phyloP scores from a whole-genome alignment of 1,140 invertebrate genomes.

The Drosophila aff. region DNA sequence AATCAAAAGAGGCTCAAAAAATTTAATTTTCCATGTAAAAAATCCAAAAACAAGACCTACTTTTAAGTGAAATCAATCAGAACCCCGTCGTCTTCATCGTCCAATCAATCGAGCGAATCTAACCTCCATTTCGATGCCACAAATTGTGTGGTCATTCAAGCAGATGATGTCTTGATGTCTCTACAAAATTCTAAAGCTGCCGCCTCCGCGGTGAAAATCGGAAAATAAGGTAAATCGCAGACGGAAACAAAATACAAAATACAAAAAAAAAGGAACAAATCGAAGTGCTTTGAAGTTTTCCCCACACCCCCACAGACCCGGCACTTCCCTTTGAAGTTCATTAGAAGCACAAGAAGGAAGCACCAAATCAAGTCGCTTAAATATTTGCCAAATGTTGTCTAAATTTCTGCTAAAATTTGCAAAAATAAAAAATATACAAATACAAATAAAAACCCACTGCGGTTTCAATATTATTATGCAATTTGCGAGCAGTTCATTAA shows the following conservation, averaged over 20 bases:
- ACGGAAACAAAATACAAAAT: conserved; percentile 17
- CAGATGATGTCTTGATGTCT: conserved; percentile 26
- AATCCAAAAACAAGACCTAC: not conserved
- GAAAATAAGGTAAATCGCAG: conserved; percentile 47
- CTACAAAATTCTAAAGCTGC: conserved; percentile 1
- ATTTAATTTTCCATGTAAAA: not conserved
- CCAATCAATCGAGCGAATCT: conserved; percentile 25
- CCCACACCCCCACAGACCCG: not conserved
- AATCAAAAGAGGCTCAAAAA: not conserved
- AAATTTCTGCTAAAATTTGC: conserved; percentile 76
- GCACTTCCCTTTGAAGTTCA: conserved; percentile 38
- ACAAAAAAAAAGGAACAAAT: conserved; percentile 2
- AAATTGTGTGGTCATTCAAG: conserved; percentile 41
- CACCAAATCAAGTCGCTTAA: conserved; percentile 6
- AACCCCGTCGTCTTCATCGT: not conserved
- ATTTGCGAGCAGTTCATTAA: conserved; percentile 77
- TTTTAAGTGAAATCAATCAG: conserved; percentile 4
- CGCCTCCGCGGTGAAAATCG: not conserved
- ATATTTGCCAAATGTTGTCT: conserved; percentile 35
- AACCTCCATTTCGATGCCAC: conserved; percentile 14
- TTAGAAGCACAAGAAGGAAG: conserved; percentile 3
- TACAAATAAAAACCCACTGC: not conserved
- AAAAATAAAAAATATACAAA: conserved; percentile 26
- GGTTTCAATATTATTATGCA: conserved; percentile 61
- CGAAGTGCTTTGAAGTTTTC: conserved; percentile 37